A percentile compares a stretch with the other conserved stretches of the same genome.
phyloP scores from a whole-genome alignment of 1,140 invertebrate genomes.

The Solenopsis fugax region DNA sequence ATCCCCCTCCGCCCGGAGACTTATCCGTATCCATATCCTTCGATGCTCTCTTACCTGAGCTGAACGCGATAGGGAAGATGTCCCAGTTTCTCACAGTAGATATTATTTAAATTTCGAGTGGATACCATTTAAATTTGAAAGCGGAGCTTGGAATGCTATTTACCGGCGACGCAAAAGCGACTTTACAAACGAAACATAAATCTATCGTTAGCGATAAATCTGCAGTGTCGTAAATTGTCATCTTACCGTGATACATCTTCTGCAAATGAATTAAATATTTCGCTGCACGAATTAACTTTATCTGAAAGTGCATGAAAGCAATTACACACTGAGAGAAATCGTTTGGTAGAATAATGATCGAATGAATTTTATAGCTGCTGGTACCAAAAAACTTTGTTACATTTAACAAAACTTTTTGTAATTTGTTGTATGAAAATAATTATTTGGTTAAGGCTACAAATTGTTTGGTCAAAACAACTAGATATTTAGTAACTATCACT shows the following conservation, averaged over 20 bases:
- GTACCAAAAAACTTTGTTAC: too few species aligned
- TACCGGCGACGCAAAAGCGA: slow-evolving; percentile 2
- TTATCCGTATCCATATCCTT: slow-evolving; percentile 14
- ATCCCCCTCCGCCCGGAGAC: neutral
- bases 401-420: too few species aligned
- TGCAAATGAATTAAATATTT: neutral
- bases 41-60: slow-evolving; percentile 20
- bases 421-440: too few species aligned
- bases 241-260: neutral
- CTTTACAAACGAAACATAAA: neutral
- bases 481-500: too few species aligned
- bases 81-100: slow-evolving; percentile 42
- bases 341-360: too few species aligned
- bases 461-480: too few species aligned
- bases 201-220: slow-evolving; percentile 7
- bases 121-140: slow-evolving; percentile 43
- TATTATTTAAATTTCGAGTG: slow-evolving; percentile 56
- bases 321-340: too few species aligned
- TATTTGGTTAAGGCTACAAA: too few species aligned
- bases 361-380: too few species aligned
- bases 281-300: neutral
- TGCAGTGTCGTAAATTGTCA: slow-evolving; percentile 2
- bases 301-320: neutral
- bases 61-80: slow-evolving; percentile 23
- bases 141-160: slow-evolving; percentile 26